These are phyloP conservation scores for Eucera pruinosa DNA, from an alignment of 2,888 invertebrate species.

Conservation along the genomic window DNA sequence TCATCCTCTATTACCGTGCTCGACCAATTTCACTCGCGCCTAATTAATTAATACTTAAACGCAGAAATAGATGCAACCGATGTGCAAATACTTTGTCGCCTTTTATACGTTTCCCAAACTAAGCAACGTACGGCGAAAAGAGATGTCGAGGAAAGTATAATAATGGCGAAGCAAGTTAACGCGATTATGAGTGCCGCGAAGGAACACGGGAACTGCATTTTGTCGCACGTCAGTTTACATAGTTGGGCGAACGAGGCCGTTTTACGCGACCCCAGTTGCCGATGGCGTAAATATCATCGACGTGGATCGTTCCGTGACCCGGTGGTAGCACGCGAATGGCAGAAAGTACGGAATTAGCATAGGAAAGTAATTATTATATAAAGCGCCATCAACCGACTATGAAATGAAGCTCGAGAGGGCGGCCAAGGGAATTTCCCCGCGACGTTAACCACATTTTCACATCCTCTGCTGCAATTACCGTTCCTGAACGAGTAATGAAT, in stretches of 20 bases:
- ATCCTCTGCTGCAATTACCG: conserved; percentile 15
- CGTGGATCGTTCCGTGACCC: conserved; percentile 15
- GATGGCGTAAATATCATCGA: conserved; percentile 44
- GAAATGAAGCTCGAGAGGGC: conserved; percentile 9
- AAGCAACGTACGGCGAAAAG: too few relatives aligned
- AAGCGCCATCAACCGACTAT: conserved; percentile 12
- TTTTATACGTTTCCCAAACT: too few relatives aligned
- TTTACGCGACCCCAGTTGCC: conserved; percentile 6
- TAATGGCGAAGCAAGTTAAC: conserved; percentile 10
- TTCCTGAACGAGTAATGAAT: neutral
- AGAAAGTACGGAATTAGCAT: conserved; percentile 29
- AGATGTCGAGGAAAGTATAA: neutral
- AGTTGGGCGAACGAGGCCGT: neutral
- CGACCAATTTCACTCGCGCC: too few relatives aligned
- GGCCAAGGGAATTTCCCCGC: neutral
- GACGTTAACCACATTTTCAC: conserved; percentile 22
- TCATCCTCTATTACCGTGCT: too few relatives aligned
- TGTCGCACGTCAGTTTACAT: conserved; percentile 16
- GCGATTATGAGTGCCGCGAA: conserved; percentile 31
- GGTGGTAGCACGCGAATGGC: neutral
- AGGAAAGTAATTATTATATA: conserved; percentile 40
- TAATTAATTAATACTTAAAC: too few relatives aligned
- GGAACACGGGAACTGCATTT: conserved; percentile 59
- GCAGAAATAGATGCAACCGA: too few relatives aligned
- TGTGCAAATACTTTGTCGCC: too few relatives aligned